phyloP scores from a whole-genome alignment of 2,113 vertebrate species.

The Catagonus wagneri region DNA sequence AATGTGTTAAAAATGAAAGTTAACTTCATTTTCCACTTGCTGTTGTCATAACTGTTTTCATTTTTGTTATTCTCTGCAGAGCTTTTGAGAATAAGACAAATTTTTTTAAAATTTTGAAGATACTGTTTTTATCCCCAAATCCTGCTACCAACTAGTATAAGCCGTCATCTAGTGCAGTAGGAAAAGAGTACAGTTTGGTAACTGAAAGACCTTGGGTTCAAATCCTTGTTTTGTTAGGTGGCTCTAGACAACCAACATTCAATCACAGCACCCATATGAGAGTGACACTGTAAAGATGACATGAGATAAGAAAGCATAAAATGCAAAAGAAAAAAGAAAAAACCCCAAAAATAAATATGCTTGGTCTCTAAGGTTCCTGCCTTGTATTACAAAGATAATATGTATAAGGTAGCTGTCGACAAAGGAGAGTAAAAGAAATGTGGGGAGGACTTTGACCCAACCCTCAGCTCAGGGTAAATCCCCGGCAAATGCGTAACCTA shows the following conservation, averaged over 20 bases:
- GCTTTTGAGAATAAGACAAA: background rate
- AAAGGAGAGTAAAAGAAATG: background rate
- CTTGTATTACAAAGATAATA: background rate
- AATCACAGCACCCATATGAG: background rate
- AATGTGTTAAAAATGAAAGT: background rate
- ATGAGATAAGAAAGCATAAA: background rate
- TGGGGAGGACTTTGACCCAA: background rate
- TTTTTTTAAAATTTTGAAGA: background rate
- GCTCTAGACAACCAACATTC: background rate
- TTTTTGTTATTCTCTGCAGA: background rate
- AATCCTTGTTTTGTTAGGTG: background rate
- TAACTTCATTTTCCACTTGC: background rate
- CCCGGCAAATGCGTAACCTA: background rate
- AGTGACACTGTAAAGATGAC: no score
- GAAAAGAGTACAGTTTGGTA: background rate
- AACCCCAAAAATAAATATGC: background rate
- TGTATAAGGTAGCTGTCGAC: background rate
- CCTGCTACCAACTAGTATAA: background rate
- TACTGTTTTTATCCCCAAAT: background rate
- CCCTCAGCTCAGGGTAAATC: background rate
- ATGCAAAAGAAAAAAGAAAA: background rate
- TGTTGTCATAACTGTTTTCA: background rate
- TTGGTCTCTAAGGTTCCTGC: background rate
- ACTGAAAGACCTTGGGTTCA: background rate
- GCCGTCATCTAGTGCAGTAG: accelerated